Evolutionary conservation across 2,113 vertebrate species (phyloP).

Genomic region (Pontoporia blainvillei): DNA sequence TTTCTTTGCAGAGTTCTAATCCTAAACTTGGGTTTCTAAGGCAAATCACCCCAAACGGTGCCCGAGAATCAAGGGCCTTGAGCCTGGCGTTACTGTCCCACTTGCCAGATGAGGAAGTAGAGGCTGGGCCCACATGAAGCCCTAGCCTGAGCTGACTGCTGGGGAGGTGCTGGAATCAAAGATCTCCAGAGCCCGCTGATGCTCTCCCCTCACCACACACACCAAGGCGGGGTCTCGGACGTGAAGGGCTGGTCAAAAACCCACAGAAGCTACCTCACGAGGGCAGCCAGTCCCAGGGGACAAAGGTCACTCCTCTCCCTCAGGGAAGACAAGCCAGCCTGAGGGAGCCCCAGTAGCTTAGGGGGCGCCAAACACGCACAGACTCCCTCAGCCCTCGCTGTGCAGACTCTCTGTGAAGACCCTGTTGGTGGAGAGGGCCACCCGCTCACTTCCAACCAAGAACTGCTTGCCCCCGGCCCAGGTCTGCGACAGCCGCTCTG

Average conservation of each 20-base stretch:
- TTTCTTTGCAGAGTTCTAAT: not conserved
- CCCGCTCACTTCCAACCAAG: not conserved
- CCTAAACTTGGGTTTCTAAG: not conserved
- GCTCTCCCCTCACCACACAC: not conserved
- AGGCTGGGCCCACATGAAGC: not conserved
- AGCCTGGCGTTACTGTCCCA: not conserved
- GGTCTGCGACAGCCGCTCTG: conserved; percentile 62
- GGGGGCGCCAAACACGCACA: accelerated
- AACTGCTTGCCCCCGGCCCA: not conserved
- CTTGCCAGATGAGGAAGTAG: not conserved
- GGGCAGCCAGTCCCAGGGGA: not conserved
- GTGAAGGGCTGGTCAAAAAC: not conserved
- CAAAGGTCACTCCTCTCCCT: not conserved
- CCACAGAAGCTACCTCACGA: not conserved
- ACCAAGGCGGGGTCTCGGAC: not conserved
- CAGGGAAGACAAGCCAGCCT: not conserved
- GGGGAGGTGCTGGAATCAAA: not conserved
- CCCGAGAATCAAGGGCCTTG: not conserved
- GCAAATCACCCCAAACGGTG: not conserved
- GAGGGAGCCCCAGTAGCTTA: not conserved
- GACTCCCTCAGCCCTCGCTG: not conserved
- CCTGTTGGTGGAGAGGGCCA: not conserved
- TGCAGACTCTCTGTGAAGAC: not conserved
- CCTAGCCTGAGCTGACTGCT: no score
- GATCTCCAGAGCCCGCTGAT: accelerated